Evolutionary conservation across 2,797 vertebrate species (phyloP).

Genomic region (Pseudocheirus occidentalis): DNA sequence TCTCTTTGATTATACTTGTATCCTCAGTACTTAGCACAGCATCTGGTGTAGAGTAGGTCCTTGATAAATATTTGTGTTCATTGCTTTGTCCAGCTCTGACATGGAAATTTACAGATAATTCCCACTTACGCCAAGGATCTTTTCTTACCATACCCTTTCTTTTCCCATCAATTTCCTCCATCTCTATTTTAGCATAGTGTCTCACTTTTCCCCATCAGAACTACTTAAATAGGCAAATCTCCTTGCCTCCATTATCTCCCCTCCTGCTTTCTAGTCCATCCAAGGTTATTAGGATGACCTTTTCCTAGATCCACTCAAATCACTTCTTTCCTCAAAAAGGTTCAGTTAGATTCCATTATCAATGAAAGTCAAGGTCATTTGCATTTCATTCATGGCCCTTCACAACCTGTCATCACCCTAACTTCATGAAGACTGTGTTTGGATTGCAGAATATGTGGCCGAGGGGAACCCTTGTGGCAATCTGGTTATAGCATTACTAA

Average conservation of each 20-base stretch:
- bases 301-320: neutral
- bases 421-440: neutral
- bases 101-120: neutral
- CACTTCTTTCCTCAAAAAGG: neutral
- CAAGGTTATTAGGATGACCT: neutral
- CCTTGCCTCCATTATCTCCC: neutral
- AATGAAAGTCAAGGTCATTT: neutral
- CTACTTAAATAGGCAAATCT: neutral
- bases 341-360: neutral
- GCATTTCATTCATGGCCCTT: neutral
- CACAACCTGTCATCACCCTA: neutral
- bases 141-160: neutral
- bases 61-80: neutral
- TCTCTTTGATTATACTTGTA: neutral
- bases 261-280: neutral
- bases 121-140: neutral
- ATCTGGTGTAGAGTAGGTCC: neutral
- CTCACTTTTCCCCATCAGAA: neutral
- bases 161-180: neutral
- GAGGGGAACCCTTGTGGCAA: neutral
- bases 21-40: neutral
- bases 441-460: neutral
- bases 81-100: neutral
- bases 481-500: neutral
- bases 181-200: neutral